These are phyloP conservation scores for Miltochrista miniata DNA, from an alignment of 2,888 invertebrate genomes.

Conservation along the genomic window DNA sequence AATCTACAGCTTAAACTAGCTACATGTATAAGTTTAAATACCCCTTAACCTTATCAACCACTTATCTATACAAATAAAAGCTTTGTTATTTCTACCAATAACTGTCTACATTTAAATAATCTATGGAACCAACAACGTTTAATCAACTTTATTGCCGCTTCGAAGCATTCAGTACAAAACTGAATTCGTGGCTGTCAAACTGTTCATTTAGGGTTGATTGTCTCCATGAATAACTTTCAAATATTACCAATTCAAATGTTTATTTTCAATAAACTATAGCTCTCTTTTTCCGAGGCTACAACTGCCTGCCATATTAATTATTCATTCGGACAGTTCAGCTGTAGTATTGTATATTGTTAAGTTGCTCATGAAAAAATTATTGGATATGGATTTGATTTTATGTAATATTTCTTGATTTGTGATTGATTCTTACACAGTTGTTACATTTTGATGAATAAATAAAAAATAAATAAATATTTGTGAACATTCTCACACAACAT, in stretches of 20 bases:
- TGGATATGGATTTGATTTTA: no score
- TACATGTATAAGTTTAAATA: no score
- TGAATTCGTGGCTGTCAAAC: slow-evolving; percentile 8
- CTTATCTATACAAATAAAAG: no score
- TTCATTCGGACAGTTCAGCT: slow-evolving; percentile 8
- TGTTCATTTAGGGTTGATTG: slow-evolving; percentile 15
- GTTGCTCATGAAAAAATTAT: no score
- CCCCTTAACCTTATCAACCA: no score
- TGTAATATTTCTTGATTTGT: no score
- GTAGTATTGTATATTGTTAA: no score
- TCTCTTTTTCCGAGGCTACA: slow-evolving; percentile 8
- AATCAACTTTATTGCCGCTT: neutral
- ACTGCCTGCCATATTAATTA: slow-evolving; percentile 8
- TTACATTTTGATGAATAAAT: no score
- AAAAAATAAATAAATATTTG: no score
- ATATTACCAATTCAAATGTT: slow-evolving; percentile 21
- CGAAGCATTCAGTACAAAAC: neutral
- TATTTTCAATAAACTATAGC: slow-evolving; percentile 18
- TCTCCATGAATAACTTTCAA: slow-evolving; percentile 11
- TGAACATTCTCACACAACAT: no score
- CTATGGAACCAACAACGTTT: neutral
- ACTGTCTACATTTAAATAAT: neutral
- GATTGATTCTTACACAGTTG: no score
- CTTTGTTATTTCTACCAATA: neutral
- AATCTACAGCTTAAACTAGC: no score